phyloP scores from a whole-genome alignment of 2,888 invertebrate species.

The Tachina lurida region DNA sequence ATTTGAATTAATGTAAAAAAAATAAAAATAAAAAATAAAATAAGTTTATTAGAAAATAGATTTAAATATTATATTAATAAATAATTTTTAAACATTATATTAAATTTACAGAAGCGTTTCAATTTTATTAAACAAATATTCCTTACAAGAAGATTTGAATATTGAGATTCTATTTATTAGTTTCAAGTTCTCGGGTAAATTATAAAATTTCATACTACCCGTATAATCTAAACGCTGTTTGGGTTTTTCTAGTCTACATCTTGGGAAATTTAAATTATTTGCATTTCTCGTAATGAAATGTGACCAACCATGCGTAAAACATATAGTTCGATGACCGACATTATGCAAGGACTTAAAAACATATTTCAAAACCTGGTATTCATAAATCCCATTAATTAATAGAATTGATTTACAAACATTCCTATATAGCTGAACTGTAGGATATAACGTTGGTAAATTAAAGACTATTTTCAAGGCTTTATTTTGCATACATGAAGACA shows the following conservation, averaged over 20 bases:
- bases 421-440: background rate
- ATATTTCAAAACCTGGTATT: constrained; percentile 11
- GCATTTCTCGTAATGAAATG: too few relatives aligned
- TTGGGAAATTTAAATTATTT: background rate
- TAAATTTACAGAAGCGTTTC: constrained; percentile 6
- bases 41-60: too few relatives aligned
- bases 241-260: background rate
- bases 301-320: background rate
- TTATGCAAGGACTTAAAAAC: constrained; percentile 13
- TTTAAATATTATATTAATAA: too few relatives aligned
- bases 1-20: too few relatives aligned
- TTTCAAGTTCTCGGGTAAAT: background rate
- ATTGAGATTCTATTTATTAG: constrained; percentile 4
- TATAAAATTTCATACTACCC: background rate
- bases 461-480: constrained; percentile 3
- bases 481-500: constrained; percentile 2
- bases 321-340: background rate
- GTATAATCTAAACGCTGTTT: background rate
- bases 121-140: background rate
- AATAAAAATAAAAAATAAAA: too few relatives aligned
- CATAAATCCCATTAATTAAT: background rate
- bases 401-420: constrained; percentile 6
- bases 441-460: constrained; percentile 15
- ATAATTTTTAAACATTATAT: background rate
- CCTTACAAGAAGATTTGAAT: constrained; percentile 18